Conservation (phyloP, 2,113 vertebrate species). For the Castor canadensis region DNA sequence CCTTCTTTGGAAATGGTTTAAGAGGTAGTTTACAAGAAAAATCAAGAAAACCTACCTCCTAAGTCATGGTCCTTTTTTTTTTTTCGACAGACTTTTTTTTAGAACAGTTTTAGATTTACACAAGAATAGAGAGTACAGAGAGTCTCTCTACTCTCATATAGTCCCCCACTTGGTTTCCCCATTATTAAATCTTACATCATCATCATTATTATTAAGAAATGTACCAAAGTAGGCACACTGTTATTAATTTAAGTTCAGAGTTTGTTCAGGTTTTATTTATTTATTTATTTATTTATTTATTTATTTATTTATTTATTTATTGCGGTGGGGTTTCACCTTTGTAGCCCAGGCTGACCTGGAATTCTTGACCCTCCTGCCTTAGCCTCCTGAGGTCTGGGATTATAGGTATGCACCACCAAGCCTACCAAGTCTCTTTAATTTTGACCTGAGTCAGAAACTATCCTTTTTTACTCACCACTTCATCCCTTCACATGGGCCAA, state of each 20-base stretch:
- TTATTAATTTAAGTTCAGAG: background rate
- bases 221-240: background rate
- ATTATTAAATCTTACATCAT: background rate
- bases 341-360: too few species aligned
- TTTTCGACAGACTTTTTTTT: too few species aligned
- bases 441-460: background rate
- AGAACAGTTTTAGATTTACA: background rate
- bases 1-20: background rate
- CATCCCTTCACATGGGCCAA: background rate
- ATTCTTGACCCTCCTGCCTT: too few species aligned
- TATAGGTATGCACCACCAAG: too few species aligned
- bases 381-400: too few species aligned
- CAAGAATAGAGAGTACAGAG: background rate
- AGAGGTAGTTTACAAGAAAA: background rate
- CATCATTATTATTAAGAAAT: background rate
- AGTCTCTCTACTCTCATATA: background rate
- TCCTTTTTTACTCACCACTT: background rate
- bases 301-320: too few species aligned
- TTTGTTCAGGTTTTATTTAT: constrained; percentile 25
- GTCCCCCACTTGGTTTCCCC: background rate
- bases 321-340: too few species aligned
- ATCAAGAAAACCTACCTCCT: background rate
- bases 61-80: background rate
- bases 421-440: background rate
- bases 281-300: too few species aligned